Base-by-base conservation (phyloP, 2,113 vertebrate genomes). In the Dasypus novemcinctus region DNA sequence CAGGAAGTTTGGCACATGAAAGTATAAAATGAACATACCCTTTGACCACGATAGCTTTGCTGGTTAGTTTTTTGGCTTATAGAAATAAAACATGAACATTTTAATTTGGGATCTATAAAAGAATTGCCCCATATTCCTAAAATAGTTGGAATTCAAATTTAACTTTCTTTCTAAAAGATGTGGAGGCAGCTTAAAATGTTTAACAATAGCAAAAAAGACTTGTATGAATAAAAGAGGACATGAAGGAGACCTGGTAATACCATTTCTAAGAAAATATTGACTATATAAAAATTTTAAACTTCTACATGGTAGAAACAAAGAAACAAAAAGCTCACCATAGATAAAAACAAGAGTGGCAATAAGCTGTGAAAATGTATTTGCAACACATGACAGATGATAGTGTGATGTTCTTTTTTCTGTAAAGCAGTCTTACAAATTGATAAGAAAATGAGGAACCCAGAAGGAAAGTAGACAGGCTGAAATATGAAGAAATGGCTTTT, bases 341-440 rank as follows among this genome's bases (percentile, higher is more conserved):
- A 66, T 43, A 78, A 49, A 89, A 89, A 49, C 85, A 87, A 46
- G 63, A 76, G 23, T 49, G n/a, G 20, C 41, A 76, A 88, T 20
- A 49, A 36, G n/a, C 54, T 18, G 36, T 49, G 71, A 49, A 63
- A 76, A 63, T n/a, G 66, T 49, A 52, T 66, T 31, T 78, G 43
- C 5, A 23, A 36, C 41, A 61, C 41, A 8, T 23, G 23, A 46
- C 3, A 63, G 59, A 36, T 89, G 41, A 59, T 7, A 49, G 17
- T 38, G 23, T 52, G 74, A 78, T 23, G 23, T 9, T 61, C 57
- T 52, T 64, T 52, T 12, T 52, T 64, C 43, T 76, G 14, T 18
- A 29, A 76, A 64, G 23, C 25, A 31, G 5, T 38, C 74, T 66
- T 21, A 78, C 59, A 31, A 41, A 63, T 21, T 33, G 52, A 64